Conservation (phyloP, 1,140 invertebrate species). For the Leptinotarsa defecta region DNA sequence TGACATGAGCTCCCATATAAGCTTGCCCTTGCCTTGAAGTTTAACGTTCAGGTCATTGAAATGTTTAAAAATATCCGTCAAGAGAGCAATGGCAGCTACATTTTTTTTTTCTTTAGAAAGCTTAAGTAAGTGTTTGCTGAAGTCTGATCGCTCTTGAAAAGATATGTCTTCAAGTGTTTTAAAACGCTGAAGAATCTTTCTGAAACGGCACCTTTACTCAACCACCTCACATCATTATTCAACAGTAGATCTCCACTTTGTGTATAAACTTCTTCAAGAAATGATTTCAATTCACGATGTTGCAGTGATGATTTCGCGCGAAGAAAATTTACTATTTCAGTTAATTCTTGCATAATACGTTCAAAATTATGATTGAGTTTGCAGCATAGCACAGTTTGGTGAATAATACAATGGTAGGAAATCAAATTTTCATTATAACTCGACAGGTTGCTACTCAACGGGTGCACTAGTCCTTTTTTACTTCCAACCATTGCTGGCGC, state of each 20-base stretch:
- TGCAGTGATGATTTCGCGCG: slow-evolving; percentile 8
- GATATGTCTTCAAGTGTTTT: no score
- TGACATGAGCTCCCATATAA: no score
- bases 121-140: neutral
- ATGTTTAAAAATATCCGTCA: no score
- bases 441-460: neutral
- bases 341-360: slow-evolving; percentile 13
- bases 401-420: slow-evolving; percentile 4
- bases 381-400: slow-evolving; percentile 15
- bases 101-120: no score
- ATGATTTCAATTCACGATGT: slow-evolving; percentile 12
- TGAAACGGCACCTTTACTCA: slow-evolving; percentile 15
- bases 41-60: no score
- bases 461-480: slow-evolving; percentile 4
- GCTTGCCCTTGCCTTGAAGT: no score
- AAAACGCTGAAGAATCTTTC: slow-evolving; percentile 10
- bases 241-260: neutral
- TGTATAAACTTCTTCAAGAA: slow-evolving; percentile 11
- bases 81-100: no score
- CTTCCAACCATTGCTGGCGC: slow-evolving; percentile 18
- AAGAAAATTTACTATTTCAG: slow-evolving; percentile 18
- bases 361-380: slow-evolving; percentile 18
- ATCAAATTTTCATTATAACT: neutral
- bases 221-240: slow-evolving; percentile 22
- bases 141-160: no score